phyloP scores from a whole-genome alignment of 2,797 vertebrate species.

The Amniataba percoides region DNA sequence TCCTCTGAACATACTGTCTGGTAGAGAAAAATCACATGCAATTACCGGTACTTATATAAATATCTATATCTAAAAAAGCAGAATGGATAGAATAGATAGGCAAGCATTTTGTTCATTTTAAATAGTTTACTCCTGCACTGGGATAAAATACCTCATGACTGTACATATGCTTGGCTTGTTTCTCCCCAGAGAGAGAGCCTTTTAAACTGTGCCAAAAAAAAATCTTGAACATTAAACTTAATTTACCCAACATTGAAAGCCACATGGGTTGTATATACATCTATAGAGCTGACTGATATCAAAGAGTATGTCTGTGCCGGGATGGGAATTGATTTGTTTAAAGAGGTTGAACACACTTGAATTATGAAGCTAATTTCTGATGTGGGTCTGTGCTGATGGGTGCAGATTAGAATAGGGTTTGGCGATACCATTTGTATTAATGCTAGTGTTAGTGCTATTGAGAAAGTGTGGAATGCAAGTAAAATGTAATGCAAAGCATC shows the following conservation, averaged over 20 bases:
- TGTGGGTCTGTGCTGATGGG: not conserved
- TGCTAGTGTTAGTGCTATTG: not conserved
- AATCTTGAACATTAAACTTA: conserved; percentile 13
- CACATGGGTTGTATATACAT: conserved; percentile 12
- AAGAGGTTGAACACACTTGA: not conserved
- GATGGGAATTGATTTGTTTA: not conserved
- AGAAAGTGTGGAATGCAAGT: not conserved
- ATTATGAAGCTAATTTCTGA: not conserved
- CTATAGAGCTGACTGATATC: conserved; percentile 20
- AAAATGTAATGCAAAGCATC: not conserved
- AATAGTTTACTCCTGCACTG: too few species aligned
- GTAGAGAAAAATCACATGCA: not conserved
- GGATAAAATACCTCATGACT: too few species aligned
- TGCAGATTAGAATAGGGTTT: too few species aligned
- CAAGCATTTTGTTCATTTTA: too few species aligned
- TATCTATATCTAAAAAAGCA: too few species aligned
- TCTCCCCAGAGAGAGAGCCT: not conserved
- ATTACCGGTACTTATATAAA: too few species aligned
- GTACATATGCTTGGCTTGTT: too few species aligned
- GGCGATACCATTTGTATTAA: too few species aligned
- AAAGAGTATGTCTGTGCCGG: conserved; percentile 9
- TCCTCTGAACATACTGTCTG: not conserved
- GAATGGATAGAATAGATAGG: not conserved
- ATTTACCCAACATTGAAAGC: not conserved
- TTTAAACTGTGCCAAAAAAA: not conserved